Evolutionary conservation across 2,888 invertebrate species (phyloP).

Genomic region (Spisula subtruncata): DNA sequence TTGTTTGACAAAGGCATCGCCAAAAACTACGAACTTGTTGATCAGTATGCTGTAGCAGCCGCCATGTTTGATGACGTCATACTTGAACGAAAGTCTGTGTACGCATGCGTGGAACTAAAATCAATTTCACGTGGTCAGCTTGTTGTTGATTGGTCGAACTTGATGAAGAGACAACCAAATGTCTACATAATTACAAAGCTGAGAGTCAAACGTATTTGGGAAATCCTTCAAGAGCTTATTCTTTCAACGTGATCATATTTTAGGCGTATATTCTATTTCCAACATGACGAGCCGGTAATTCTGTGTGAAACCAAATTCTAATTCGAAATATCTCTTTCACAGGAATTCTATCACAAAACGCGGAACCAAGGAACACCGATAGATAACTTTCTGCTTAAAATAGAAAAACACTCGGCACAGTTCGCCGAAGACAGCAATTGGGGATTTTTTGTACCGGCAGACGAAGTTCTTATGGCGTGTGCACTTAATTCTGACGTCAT

Average conservation of each 20-base stretch:
- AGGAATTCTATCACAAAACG: conserved; percentile 68
- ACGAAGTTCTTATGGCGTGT: conserved; percentile 70
- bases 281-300: not conserved
- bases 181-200: conserved; percentile 33
- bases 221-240: conserved; percentile 3
- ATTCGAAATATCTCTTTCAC: conserved; percentile 40
- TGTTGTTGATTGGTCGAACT: conserved; percentile 66
- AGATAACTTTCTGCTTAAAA: conserved; percentile 63
- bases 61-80: conserved; percentile 61
- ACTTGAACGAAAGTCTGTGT: conserved; percentile 47
- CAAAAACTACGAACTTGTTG: conserved; percentile 56
- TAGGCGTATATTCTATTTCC: not conserved
- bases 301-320: not conserved
- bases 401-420: conserved; percentile 61
- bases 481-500: conserved; percentile 64
- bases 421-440: conserved; percentile 52
- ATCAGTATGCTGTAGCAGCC: conserved; percentile 64
- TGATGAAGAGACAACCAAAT: conserved; percentile 25
- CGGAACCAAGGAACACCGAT: conserved; percentile 45
- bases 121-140: conserved; percentile 65
- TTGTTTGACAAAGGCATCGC: conserved; percentile 31
- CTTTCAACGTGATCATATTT: not conserved
- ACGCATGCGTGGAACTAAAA: conserved; percentile 66
- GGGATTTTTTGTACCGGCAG: conserved; percentile 61
- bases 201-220: not conserved